Evolutionary conservation across 2,888 invertebrate genomes (phyloP), one percentile per base, ranked within the genome.

Genomic region (Idaea biselata): DNA sequence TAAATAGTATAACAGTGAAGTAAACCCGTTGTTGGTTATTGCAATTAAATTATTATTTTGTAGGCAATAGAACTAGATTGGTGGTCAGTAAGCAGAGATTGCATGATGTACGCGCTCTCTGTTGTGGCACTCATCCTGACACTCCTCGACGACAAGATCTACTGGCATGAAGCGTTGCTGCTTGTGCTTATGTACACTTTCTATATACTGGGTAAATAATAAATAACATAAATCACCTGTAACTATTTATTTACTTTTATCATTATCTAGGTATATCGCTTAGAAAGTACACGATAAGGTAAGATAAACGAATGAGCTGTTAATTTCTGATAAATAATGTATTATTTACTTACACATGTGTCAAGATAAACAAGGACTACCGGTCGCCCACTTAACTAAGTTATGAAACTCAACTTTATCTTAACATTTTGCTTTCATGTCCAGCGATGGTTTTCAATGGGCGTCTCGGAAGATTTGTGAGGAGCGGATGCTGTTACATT

Each of bases 41-140:
- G 33, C 11, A 44, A 44, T 44, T 44, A 25, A 25, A 3, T 25
- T 25, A 8, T 60, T 18, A 11, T 18, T 56, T 54, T 32, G 8
- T 78, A 96, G 96, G 93, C 94, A 25, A 88, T 96, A 69, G 93
- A 94, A 59, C 83, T 96, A 73, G 95, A 96, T 82, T 95, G 96
- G 96, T 96, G 95, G 95, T 95, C 97, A 1, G 93, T 97, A 60
- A 95, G 95, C 8, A 91, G 97, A 62, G 96, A 97, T 82, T 94
- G 95, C 76, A 75, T 95, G 67, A 95, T 95, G 88, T 97, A 97
- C 77, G 94, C 94, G 1, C 81, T 96, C 53, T 94, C 96, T 1
- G 96, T 97, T 31, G 84, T 95, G 31, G 92, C 95, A 3, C 93
- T 97, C 18, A 95, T 96, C 69, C 81, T 94, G 60, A 94, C 95